Evolutionary conservation across 2,797 vertebrate genomes (phyloP).

Genomic region (Podargus strigoides): DNA sequence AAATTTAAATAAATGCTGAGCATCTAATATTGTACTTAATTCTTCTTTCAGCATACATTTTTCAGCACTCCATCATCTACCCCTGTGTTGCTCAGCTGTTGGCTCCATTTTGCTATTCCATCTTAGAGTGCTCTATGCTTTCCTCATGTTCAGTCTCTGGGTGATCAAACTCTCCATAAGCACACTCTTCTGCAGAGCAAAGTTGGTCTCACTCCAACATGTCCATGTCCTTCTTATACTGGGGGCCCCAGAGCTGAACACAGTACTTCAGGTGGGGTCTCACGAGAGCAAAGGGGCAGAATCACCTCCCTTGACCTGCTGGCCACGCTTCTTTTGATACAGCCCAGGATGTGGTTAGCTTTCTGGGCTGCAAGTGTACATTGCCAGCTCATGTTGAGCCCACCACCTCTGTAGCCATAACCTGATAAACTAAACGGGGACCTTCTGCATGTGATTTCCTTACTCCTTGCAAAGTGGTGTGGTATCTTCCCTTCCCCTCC

Average conservation of each 20-base stretch:
- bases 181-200: background rate
- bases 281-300: too few relatives aligned
- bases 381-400: too few relatives aligned
- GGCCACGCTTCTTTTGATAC: too few relatives aligned
- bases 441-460: background rate
- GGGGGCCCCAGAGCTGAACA: too few relatives aligned
- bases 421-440: background rate
- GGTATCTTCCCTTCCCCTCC: rapidly evolving
- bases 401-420: too few relatives aligned
- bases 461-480: background rate
- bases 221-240: too few relatives aligned
- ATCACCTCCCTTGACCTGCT: too few relatives aligned
- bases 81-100: background rate
- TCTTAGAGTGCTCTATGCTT: background rate
- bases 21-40: background rate
- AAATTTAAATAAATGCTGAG: background rate
- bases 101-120: background rate
- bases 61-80: background rate
- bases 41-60: background rate
- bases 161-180: background rate
- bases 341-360: too few relatives aligned
- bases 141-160: background rate
- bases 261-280: too few relatives aligned
- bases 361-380: too few relatives aligned
- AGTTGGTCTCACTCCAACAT: too few relatives aligned